These are phyloP conservation scores for Galeruca laticollis DNA, from an alignment of 2,888 invertebrate genomes.

Conservation along the genomic window DNA sequence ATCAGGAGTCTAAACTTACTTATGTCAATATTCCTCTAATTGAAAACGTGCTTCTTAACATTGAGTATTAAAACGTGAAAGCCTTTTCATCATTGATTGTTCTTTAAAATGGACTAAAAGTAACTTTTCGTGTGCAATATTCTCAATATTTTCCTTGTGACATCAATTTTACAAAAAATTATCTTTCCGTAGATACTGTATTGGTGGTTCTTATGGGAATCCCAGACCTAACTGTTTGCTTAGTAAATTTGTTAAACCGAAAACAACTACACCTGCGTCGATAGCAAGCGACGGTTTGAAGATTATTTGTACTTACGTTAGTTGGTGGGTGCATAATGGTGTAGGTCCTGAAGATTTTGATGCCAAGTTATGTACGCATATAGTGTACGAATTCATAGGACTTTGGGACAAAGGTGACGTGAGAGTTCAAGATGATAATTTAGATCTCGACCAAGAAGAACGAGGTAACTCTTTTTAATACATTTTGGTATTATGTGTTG, in stretches of 20 bases:
- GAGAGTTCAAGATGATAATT: conserved; percentile 44
- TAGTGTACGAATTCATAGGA: conserved; percentile 53
- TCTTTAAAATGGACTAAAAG: too few species aligned
- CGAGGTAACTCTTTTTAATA: too few species aligned
- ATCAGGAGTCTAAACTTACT: too few species aligned
- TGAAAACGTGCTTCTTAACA: too few species aligned
- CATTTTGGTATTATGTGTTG: too few species aligned
- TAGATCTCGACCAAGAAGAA: conserved; percentile 44
- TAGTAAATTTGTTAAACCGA: neutral
- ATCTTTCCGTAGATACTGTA: conserved; percentile 18
- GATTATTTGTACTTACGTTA: conserved; percentile 54
- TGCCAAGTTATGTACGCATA: conserved; percentile 51
- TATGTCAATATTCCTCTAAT: too few species aligned
- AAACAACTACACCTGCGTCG: conserved; percentile 22
- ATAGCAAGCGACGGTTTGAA: conserved; percentile 35
- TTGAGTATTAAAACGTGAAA: too few species aligned
- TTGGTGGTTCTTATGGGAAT: conserved; percentile 26
- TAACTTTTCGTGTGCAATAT: too few species aligned
- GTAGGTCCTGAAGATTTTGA: conserved; percentile 51
- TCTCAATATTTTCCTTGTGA: too few species aligned
- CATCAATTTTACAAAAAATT: too few species aligned
- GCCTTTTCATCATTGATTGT: too few species aligned
- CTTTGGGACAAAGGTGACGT: conserved; percentile 52
- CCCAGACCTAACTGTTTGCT: conserved; percentile 27
- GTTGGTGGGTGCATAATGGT: conserved; percentile 49